Base-by-base conservation (phyloP, 1,140 invertebrate species). In the Drosophila pectinifera region DNA sequence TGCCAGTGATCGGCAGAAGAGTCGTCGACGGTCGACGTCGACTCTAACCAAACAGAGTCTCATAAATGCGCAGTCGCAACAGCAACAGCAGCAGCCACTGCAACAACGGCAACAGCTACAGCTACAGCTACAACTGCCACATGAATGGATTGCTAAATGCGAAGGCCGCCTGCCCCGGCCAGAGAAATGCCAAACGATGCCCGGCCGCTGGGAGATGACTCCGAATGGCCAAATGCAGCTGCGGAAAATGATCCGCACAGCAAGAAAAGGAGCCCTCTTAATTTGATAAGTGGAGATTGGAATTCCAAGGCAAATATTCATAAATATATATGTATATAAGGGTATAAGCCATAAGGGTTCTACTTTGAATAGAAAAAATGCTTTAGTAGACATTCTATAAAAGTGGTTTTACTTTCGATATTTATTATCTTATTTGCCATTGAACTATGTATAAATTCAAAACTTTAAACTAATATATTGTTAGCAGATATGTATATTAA, bases 11-110 rank as follows among this genome's bases (percentile, higher is more conserved):
- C 42, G 16, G 72, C 69, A 74, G 70, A 74, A 73, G 69, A 74
- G 48, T 36, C 69, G 48, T 36, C 69, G 34, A 18, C 26, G 2
- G 5, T n/a, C 36, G 31, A 39, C 24, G 31, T 24, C 39, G n/a
- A 41, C 24, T 49, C 36, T 54, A 54, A 43, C 49, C 67, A 73
- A 78, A 58, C 59, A 51, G 42, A 72, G 53, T 18, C 68, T 81
- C 78, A 85, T 85, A 86, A 86, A 79, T 86, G 82, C 82, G 79
- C 82, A 88, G 83, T 68, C 82, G 82, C 82, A 88, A 62, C 83
- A 48, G 55, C 75, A 85, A 59, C 67, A 46, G 82, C 82, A 88
- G 58, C 83, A 48, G 49, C 75, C 80, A 59, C 67, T 41, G 22
- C 43, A 51, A 14, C 45, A 62, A n/a, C 58, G 18, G 24, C 61